Evolutionary conservation across 2,797 vertebrate species (phyloP), one percentile per base, ranked within the genome.

Genomic region (Tympanoctomys barrerae): DNA sequence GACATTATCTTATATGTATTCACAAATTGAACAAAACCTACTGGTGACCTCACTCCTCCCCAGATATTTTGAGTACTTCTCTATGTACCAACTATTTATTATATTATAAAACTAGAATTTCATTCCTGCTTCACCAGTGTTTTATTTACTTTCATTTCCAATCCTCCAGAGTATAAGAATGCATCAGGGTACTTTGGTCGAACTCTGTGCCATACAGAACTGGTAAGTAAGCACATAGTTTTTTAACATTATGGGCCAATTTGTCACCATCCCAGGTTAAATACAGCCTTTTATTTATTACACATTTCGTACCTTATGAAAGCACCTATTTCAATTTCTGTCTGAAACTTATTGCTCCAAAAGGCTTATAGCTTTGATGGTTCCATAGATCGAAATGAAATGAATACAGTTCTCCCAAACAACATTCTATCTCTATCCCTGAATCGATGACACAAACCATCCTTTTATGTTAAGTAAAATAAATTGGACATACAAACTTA

Each of bases 261-360:
- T 78, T 87, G 59, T 85, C 57, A 94, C 24, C 42, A 79, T 49
- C 18, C 16, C 28, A 49, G 5, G 66, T 64, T 80, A 90, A 28
- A 90, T 62, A n/a, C 18, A 36, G 10, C 7, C 13, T 4, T 39
- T 83, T 83, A 89, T 61, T 83, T 87, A 89, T 61, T 92, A 33
- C 16, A 89, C 9, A 73, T 31, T 49, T 49, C 68, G 22, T 71
- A 28, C n/a, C 90, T 92, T 87, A 87, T 81, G n/a, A 61, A 79
- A 94, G n/a, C 59, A 28, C 39, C 24, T 82, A 42, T n/a, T 89
- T 78, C 64, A 86, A 36, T 33, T 92, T 94, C 68, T 94, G 31
- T 24, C 39, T 94, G 31, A 95, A 95, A 89, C 5, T 52, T 68
- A 75, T 62, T 78, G 73, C 46, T 87, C 71, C 71, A 91, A 89